Evolutionary conservation across 2,888 invertebrate species (phyloP), one percentile per base, ranked within the genome.

Genomic region (Tenthredo notha): DNA sequence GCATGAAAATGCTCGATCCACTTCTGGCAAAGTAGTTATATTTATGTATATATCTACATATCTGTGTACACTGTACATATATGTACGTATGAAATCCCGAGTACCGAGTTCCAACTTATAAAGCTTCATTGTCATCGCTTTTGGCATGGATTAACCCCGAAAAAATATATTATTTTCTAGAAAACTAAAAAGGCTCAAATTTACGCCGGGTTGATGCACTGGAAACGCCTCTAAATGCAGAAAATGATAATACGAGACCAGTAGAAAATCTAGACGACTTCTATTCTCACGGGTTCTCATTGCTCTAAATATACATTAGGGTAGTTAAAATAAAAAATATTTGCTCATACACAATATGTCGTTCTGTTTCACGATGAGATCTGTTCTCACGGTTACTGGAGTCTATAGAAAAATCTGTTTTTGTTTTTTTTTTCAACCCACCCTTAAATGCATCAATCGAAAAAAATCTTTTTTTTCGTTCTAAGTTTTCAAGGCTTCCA

Each of bases 131-230:
- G 88, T 88, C 88, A 85, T 87, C 87, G 86, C 84, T 86, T 88
- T 86, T 86, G 82, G 80, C 75, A 33, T 85, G 88, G 88, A 89
- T 89, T 89, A 90, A 84, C 70, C 75, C 50, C n/a, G n/a, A 77
- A 84, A 85, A 89, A 89, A 88, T 88, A 86, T 89, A 89, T 87
- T 88, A 88, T 90, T 90, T 88, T 87, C 87, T 86, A 84, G 72
- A 82, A 37, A 37, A 37, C 83, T 83, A 86, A 86, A 86, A 37
- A 84, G 86, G 86, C 87, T 88, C 85, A 87, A 84, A 58, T 78
- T 47, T 84, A 85, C 86, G 85, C 86, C 75, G 85, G 72, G 74
- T 65, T 84, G 75, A 84, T 86, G 85, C 86, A 84, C 58, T 78
- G 33, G 21, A 65, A 25, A 25, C 29, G 25, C 5, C 33, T 33